These are phyloP conservation scores for Nematostella vectensis DNA, from an alignment of 92 coral and sea anemone genomes.

Conservation along the genomic window DNA sequence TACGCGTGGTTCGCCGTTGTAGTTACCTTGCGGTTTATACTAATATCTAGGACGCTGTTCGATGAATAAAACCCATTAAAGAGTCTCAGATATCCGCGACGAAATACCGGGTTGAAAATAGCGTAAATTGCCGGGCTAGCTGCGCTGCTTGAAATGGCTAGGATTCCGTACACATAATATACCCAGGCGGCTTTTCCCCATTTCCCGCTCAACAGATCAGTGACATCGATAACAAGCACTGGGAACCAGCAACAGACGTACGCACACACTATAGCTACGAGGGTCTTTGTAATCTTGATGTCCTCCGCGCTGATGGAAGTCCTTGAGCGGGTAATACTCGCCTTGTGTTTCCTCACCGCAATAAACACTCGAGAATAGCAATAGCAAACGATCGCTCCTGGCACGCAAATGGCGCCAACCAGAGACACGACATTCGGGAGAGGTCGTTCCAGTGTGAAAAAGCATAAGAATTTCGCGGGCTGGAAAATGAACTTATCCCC, in stretches of 20 bases:
- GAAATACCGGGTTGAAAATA: neutral
- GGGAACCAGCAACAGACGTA: constrained; percentile 24
- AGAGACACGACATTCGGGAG: constrained; percentile 11
- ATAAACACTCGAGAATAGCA: constrained; percentile 28
- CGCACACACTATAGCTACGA: constrained; percentile 23
- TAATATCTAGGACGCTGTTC: no score
- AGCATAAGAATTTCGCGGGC: constrained; percentile 38
- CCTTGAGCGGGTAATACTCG: neutral
- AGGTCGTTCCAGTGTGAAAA: constrained; percentile 8
- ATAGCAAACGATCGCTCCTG: constrained; percentile 11
- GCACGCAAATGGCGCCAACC: constrained; percentile 10
- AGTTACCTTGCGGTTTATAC: no score
- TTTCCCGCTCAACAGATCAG: constrained; percentile 13
- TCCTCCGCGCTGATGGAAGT: constrained; percentile 29
- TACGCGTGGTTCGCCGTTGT: no score
- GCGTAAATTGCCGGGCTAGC: neutral
- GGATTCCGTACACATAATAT: neutral
- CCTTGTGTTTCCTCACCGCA: constrained; percentile 24
- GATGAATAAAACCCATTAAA: no score
- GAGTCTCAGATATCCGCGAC: neutral
- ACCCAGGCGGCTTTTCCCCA: constrained; percentile 17
- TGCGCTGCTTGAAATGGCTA: neutral
- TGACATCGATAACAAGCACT: constrained; percentile 16
- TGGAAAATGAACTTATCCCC: constrained; percentile 28
- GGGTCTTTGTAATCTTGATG: constrained; percentile 12